phyloP scores from a whole-genome alignment of 1,140 invertebrate species.

The Aphaenogaster floridana region DNA sequence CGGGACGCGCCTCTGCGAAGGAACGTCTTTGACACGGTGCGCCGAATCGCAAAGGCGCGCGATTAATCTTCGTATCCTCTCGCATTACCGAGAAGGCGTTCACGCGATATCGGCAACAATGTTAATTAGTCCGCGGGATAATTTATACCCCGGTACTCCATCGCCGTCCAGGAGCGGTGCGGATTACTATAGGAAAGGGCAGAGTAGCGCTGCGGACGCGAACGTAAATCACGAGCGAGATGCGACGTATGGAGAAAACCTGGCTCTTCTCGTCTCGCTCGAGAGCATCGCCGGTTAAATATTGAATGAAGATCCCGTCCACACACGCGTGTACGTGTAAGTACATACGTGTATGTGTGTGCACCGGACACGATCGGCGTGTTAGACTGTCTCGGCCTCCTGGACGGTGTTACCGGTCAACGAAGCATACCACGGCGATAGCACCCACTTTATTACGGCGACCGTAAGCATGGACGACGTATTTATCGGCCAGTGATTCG shows the following conservation, averaged over 20 bases:
- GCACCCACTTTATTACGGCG: conserved; percentile 70
- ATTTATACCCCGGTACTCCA: conserved; percentile 69
- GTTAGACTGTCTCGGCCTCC: conserved; percentile 27
- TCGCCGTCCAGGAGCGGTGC: conserved; percentile 49
- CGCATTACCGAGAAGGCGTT: conserved; percentile 35
- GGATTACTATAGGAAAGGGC: conserved; percentile 64
- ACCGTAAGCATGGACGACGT: conserved; percentile 48
- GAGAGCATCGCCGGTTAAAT: conserved; percentile 39
- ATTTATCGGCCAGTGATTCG: conserved; percentile 72
- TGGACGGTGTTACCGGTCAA: conserved; percentile 41
- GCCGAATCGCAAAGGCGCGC: conserved; percentile 46
- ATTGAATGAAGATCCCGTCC: conserved; percentile 50
- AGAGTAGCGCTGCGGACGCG: conserved; percentile 35
- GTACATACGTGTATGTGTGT: not conserved
- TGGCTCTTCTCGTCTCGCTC: conserved; percentile 37
- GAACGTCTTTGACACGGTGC: conserved; percentile 38
- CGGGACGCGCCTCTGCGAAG: not conserved
- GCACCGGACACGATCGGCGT: conserved; percentile 10
- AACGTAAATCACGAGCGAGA: conserved; percentile 66
- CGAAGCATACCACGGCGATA: conserved; percentile 44
- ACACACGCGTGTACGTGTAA: not conserved
- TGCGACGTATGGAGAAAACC: conserved; percentile 56
- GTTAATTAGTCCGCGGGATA: conserved; percentile 73
- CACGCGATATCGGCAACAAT: conserved; percentile 66
- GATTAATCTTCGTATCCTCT: conserved; percentile 67